These are phyloP conservation scores for Stenchaetothrips biformis DNA, from an alignment of 2,888 invertebrate genomes.

Conservation along the genomic window DNA sequence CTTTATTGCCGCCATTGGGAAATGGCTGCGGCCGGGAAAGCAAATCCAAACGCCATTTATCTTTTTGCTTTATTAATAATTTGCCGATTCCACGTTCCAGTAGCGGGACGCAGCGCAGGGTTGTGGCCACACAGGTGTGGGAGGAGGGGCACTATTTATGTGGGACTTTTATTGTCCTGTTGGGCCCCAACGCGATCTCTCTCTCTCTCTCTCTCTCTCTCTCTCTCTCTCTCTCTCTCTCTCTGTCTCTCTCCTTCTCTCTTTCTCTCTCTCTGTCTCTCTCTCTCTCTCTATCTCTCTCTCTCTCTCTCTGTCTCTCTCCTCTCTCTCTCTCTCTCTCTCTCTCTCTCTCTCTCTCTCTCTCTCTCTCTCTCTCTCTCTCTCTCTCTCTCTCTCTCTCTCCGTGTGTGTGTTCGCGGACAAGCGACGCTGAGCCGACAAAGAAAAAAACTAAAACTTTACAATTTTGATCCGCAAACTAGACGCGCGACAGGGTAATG, in stretches of 20 bases:
- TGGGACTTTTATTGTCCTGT: background rate
- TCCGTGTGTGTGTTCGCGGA: background rate
- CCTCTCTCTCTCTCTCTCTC: background rate
- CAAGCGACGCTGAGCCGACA: no score
- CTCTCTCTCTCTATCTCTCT: background rate
- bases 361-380: no score
- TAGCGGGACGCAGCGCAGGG: background rate
- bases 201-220: background rate
- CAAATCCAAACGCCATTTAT: background rate
- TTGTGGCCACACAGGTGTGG: background rate
- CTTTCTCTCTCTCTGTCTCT: background rate
- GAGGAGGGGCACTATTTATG: background rate
- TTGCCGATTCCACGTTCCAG: background rate
- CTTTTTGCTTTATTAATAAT: background rate
- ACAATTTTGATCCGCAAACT: no score
- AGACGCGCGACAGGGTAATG: no score
- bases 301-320: background rate
- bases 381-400: no score
- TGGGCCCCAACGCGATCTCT: background rate
- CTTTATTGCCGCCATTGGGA: no score
- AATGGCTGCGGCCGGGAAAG: no score
- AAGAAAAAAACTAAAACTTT: no score
- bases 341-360: background rate
- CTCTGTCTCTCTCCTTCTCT: background rate
- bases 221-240: background rate